phyloP scores from a whole-genome alignment of 2,113 vertebrate species.

The Paramisgurnus dabryanus region DNA sequence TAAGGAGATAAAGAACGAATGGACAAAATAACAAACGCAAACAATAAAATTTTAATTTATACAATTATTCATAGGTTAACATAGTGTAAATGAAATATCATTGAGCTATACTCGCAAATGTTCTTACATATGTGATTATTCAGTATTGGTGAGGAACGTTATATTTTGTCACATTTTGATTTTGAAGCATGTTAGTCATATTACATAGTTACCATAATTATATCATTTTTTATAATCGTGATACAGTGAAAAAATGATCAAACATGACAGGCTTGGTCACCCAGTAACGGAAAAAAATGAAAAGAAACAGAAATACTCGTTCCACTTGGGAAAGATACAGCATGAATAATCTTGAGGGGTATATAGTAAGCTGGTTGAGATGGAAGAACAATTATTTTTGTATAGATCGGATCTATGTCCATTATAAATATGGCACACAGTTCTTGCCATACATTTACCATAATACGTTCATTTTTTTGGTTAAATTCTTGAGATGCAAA shows the following conservation, averaged over 20 bases:
- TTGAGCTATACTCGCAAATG: slow-evolving; percentile 24
- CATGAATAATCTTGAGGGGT: neutral
- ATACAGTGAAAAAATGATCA: slow-evolving; percentile 27
- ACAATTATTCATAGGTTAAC: slow-evolving; percentile 36
- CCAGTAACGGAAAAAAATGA: neutral
- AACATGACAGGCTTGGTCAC: slow-evolving; percentile 1
- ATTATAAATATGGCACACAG: neutral
- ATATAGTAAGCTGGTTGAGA: neutral
- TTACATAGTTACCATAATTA: slow-evolving; percentile 25
- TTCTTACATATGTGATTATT: slow-evolving; percentile 36
- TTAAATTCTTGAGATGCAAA: neutral
- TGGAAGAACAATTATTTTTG: neutral
- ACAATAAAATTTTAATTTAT: slow-evolving; percentile 27
- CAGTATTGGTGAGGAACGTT: slow-evolving; percentile 29
- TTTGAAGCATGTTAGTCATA: slow-evolving; percentile 30
- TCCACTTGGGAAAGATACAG: slow-evolving; percentile 2
- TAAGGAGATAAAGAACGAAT: neutral
- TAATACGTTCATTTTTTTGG: neutral
- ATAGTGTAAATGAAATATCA: slow-evolving; percentile 37
- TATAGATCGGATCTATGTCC: neutral
- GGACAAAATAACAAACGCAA: slow-evolving; percentile 1
- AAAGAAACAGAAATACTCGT: neutral
- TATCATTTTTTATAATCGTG: slow-evolving; percentile 1
- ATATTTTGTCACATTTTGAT: slow-evolving; percentile 23
- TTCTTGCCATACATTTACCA: neutral